Percentiles rank a stretch among this genome's conserved stretches.
Conservation (phyloP, 2,888 invertebrate species). For the Mayetiola destructor region DNA sequence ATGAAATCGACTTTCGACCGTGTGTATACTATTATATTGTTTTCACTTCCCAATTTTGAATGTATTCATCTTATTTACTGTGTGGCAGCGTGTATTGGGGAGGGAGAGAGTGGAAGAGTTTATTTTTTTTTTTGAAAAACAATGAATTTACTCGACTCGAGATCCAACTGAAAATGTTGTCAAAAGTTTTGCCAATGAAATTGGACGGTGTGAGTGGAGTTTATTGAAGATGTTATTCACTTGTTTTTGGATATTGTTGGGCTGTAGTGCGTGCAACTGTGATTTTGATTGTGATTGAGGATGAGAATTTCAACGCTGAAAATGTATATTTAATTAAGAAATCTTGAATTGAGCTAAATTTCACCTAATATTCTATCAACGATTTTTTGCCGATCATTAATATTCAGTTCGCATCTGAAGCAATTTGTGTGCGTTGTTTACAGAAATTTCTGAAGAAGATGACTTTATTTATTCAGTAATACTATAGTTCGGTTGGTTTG, state of each 20-base stretch:
- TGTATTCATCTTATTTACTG: no score
- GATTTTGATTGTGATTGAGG: no score
- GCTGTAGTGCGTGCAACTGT: no score
- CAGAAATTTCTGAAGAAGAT: not conserved
- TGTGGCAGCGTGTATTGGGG: no score
- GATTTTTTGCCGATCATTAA: not conserved
- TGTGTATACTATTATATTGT: no score
- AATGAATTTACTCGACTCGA: not conserved
- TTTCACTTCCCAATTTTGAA: no score
- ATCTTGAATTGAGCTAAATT: not conserved
- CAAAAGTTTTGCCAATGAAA: not conserved
- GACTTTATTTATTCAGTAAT: not conserved
- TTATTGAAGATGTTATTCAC: not conserved
- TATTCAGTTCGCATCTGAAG: not conserved
- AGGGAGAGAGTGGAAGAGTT: no score
- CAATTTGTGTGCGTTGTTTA: not conserved
- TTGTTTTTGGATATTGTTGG: not conserved
- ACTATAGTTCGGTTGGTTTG: no score
- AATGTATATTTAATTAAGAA: conserved; percentile 2
- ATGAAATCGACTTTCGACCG: not conserved
- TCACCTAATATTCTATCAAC: not conserved
- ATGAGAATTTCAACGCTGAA: no score
- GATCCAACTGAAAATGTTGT: not conserved
- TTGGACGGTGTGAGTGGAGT: not conserved
- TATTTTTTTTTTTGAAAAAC: not conserved